Evolutionary conservation across 1,140 invertebrate genomes (phyloP), one percentile per base, ranked within the genome.

Genomic region (Bradysia coprophila): DNA sequence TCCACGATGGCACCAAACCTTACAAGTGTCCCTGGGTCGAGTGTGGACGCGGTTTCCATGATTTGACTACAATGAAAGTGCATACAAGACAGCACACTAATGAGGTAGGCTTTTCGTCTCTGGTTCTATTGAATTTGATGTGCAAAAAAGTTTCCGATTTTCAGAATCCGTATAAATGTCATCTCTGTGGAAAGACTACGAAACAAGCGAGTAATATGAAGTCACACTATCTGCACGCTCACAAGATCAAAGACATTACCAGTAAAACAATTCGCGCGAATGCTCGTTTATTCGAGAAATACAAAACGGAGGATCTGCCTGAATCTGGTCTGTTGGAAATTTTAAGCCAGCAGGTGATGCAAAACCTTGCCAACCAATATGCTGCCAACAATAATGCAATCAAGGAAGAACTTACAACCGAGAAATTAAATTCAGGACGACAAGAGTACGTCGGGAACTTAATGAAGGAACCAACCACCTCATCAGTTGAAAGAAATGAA

Each of bases 41-140:
- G 10, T 43, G 41, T n/a, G 31, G 70, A 43, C 61, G 67, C 41
- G 64, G 63, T 2, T 71, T 70, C 47, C 65, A 67, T 32, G 62
- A 66, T 13, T 64, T 60, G 45, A 64, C 74, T 9, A 59, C 61
- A 38, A 44, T 63, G 36, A n/a, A 18, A n/a, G 23, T 40, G 5
- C 39, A 40, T 18, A 40, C 24, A 28, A 9, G 39, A 4, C 15
- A 15, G 5, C 39, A 40, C 10, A 40, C 39, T 15, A 19, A 19
- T 28, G 39, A 40, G n/a, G n/a, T n/a, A n/a, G n/a, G n/a, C n/a
- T n/a, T n/a, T n/a, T n/a, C n/a, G n/a, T n/a, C n/a, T n/a, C n/a
- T n/a, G n/a, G n/a, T n/a, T n/a, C n/a, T n/a, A n/a, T n/a, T n/a
- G n/a, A n/a, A n/a, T n/a, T n/a, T n/a, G n/a, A n/a, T n/a, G n/a